A percentile compares a stretch with the other conserved stretches of the same genome.
These are phyloP conservation scores for Sander vitreus DNA, from an alignment of 2,113 vertebrate genomes.

Conservation along the genomic window DNA sequence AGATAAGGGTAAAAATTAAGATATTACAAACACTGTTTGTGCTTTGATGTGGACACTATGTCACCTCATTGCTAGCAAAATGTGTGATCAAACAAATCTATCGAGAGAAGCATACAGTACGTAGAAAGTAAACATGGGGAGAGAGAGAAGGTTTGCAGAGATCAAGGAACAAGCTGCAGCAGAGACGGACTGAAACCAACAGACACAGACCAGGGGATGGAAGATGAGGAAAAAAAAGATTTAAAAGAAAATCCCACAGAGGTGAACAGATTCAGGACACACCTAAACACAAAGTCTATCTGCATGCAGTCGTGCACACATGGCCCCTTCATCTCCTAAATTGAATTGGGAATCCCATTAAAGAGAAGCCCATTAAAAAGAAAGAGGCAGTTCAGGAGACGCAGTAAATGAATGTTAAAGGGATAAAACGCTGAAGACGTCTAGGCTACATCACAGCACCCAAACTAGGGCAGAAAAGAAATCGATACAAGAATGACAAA, in stretches of 20 bases:
- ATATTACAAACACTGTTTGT: not conserved
- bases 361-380: constrained; percentile 35
- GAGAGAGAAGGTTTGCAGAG: not conserved
- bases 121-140: not conserved
- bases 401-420: not conserved
- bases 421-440: not conserved
- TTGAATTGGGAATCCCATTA: constrained; percentile 39
- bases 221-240: constrained; percentile 12
- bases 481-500: constrained; percentile 1
- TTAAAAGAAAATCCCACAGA: not conserved
- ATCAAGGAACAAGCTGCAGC: not conserved
- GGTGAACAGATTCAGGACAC: constrained; percentile 10
- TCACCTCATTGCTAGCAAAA: not conserved
- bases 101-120: not conserved
- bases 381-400: constrained; percentile 1
- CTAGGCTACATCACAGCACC: not conserved
- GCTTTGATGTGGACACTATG: not conserved
- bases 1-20: not conserved
- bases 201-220: not conserved
- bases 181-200: not conserved
- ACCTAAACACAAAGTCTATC: constrained; percentile 3
- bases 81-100: not conserved
- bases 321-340: constrained; percentile 15
- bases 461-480: constrained; percentile 1
- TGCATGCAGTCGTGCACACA: not conserved